These are phyloP conservation scores for Chloropsis hardwickii DNA, from an alignment of 2,113 vertebrate genomes.

Conservation along the genomic window DNA sequence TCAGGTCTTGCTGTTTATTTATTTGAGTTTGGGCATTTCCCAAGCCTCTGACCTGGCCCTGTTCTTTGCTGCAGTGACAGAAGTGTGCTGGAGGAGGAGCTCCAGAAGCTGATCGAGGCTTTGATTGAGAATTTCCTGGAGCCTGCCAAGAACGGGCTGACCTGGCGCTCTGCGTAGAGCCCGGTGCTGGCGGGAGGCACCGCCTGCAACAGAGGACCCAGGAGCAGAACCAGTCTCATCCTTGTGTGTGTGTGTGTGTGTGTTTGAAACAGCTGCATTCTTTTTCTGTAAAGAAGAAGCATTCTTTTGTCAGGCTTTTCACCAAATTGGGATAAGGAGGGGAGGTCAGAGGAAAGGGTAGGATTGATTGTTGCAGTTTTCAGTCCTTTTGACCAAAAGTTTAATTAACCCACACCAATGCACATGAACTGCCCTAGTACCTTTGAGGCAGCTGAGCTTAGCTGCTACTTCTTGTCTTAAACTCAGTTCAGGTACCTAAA, in stretches of 20 bases:
- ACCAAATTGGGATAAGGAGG: not conserved
- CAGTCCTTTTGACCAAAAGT: slow-evolving; percentile 37
- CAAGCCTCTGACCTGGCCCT: not conserved
- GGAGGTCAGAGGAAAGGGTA: not conserved
- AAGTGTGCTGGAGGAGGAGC: slow-evolving; percentile 77
- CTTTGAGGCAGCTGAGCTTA: not conserved
- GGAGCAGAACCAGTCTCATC: not conserved
- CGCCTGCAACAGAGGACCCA: not conserved
- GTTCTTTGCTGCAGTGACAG: slow-evolving; percentile 73
- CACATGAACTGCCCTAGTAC: not conserved
- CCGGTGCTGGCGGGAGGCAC: not conserved
- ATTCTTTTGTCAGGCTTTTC: slow-evolving; percentile 25
- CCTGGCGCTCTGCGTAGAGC: slow-evolving; percentile 76
- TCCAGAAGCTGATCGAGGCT: slow-evolving; percentile 75
- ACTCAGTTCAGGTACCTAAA: not conserved
- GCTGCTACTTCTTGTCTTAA: not conserved
- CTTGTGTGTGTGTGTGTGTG: not conserved
- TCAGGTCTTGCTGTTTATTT: not conserved
- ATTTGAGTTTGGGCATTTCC: not conserved
- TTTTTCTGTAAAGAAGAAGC: not conserved
- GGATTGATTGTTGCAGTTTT: not conserved
- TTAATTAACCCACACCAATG: not conserved
- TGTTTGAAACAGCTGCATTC: not conserved
- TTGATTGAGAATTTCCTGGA: slow-evolving; percentile 87
- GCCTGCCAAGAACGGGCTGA: slow-evolving; percentile 85